Base-by-base conservation (phyloP, 2,797 vertebrate species). In the Pogoniulus pusillus region DNA sequence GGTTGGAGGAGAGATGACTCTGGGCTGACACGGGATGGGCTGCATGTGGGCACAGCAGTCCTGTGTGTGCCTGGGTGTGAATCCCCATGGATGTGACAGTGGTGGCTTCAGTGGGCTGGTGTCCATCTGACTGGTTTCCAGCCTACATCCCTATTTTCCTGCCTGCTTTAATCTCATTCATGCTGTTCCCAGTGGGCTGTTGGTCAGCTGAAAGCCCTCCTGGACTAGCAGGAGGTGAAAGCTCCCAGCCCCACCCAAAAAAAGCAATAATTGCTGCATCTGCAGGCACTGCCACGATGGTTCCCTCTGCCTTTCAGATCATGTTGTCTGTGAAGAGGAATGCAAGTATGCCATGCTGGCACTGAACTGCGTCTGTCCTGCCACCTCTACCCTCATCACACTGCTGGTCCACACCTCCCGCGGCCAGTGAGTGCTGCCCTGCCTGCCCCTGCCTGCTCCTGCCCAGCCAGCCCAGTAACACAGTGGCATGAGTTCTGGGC, bases 321-420 rank as follows among this genome's bases (percentile, higher is more conserved):
- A 99, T 0, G 98, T 99, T 23, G 98, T 99, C 71, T 99, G 99
- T 12, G 99, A 99, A 93, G 99, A 99, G 85, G 99, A 99, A 86
- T 99, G 99, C 96, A 99, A 99, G 65, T 99, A 98, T 0, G 99
- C 99, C 95, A 98, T 99, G 98, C 95, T 99, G 97, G 99, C 99
- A 0, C 97, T 99, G 65, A 99, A 99, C 96, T 99, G 99, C 1
- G 97, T 99, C 92, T 99, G 99, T 86, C 98, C 99, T 0, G 98
- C 98, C 84, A 99, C 98, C n/a, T 99, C 98, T 94, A 99, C 98
- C 3, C 97, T 99, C 97, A 98, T 99, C 97, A 99, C 99, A 0
- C 98, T 99, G 65, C 97, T 99, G 43, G 98, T 99, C 49, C 99
- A 99, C 97, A 99, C 99, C 8, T 99, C 98, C 87, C 98, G 98